Evolutionary conservation across 1,140 invertebrate species (phyloP), one percentile per base, ranked within the genome.

Genomic region (Nylanderia fulva): DNA sequence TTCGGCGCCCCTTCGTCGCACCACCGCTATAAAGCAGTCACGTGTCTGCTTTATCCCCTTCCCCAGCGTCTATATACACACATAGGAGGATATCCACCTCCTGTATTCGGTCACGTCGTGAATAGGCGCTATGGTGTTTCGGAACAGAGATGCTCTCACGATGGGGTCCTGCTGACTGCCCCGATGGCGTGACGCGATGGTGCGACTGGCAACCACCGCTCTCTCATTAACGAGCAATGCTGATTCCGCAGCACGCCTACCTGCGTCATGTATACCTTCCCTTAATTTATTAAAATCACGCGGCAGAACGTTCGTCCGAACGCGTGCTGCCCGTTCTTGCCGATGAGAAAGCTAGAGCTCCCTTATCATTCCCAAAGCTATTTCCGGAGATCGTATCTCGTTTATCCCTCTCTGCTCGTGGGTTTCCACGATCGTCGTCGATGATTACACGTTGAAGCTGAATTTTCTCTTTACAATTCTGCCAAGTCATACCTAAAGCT

Each of bases 91-190:
- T 86, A 86, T 63, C 72, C 18, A 48, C 58, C 85, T 24, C 56
- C 61, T 48, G 45, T 48, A 61, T 66, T 84, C 85, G 74, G 4
- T 42, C 68, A 18, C 66, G 52, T 71, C 36, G 77, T 71, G 84
- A 82, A 79, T 85, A 79, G 83, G 61, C 74, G 83, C 86, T 68
- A 89, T 74, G 86, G 88, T 88, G 86, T 91, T 92, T 92, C 91
- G 85, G 63, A 89, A 91, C 86, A 88, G 91, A 91, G 91, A 92
- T 92, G 90, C 88, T 92, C 91, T 92, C 91, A 92, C 91, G 91
- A 92, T 92, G 91, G 90, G 91, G 90, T 88, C 83, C 76, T 82
- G 58, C 60, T 18, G 79, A 77, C 88, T 87, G 60, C 71, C 88
- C 74, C 88, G 86, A 90, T 90, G 86, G 89, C 86, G 89, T 90